These are phyloP conservation scores for Marasmarcha lunaedactyla DNA, from an alignment of 2,888 invertebrate genomes.

Conservation along the genomic window DNA sequence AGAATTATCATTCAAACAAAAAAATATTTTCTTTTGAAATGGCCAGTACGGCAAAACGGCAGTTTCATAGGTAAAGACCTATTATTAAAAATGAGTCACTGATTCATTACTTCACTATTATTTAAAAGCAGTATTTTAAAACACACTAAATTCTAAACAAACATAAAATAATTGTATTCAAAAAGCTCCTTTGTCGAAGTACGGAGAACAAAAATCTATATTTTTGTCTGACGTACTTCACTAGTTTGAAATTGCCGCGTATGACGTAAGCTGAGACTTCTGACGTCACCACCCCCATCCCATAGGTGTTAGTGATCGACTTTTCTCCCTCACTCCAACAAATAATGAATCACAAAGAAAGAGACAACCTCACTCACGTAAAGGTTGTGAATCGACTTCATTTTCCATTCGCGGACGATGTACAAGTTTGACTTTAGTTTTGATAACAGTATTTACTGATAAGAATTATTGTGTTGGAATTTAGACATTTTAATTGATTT, in stretches of 20 bases:
- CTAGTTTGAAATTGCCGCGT: slow-evolving; percentile 61
- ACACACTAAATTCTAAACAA: too few species aligned
- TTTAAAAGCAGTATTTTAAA: too few species aligned
- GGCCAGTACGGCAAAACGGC: too few species aligned
- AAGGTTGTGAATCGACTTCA: slow-evolving; percentile 57
- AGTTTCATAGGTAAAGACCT: too few species aligned
- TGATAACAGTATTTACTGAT: slow-evolving; percentile 27
- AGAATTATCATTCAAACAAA: too few species aligned
- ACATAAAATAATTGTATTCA: too few species aligned
- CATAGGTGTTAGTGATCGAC: slow-evolving; percentile 21
- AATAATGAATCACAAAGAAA: slow-evolving; percentile 34
- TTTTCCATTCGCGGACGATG: slow-evolving; percentile 40
- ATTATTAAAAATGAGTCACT: too few species aligned
- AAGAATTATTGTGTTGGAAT: slow-evolving; percentile 25
- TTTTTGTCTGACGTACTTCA: slow-evolving; percentile 40
- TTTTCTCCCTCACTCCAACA: slow-evolving; percentile 30
- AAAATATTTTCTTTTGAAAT: too few species aligned
- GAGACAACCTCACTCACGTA: slow-evolving; percentile 37
- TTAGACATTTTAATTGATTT: slow-evolving; percentile 5
- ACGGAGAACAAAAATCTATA: slow-evolving; percentile 45
- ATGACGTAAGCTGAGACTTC: slow-evolving; percentile 49
- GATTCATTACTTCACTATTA: too few species aligned
- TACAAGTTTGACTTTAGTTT: slow-evolving; percentile 31
- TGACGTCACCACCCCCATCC: slow-evolving; percentile 44
- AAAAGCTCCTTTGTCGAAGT: too few species aligned